phyloP scores from a whole-genome alignment of 2,113 vertebrate species.

The Chloropsis cyanopogon region DNA sequence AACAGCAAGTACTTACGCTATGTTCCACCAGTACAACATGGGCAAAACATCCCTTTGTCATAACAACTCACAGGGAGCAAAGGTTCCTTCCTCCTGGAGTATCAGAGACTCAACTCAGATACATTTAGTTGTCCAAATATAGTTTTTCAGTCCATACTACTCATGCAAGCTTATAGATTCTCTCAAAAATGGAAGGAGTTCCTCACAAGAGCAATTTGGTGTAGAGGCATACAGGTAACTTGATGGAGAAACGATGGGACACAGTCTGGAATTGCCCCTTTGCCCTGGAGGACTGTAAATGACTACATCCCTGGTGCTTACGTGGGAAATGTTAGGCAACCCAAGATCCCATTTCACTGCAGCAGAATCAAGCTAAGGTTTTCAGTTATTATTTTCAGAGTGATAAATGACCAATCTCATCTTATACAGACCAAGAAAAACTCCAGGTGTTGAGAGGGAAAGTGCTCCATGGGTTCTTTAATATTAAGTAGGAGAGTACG shows the following conservation, averaged over 20 bases:
- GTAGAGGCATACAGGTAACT: accelerated
- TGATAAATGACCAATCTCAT: not conserved
- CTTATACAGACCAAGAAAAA: not conserved
- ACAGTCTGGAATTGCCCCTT: not conserved
- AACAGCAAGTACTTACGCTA: not conserved
- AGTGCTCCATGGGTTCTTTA: not conserved
- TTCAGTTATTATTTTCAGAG: not conserved
- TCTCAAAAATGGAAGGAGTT: not conserved
- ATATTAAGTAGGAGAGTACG: not conserved
- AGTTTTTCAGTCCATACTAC: not conserved
- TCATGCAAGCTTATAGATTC: not conserved
- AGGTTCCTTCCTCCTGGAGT: not conserved
- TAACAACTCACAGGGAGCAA: not conserved
- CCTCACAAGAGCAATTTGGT: not conserved
- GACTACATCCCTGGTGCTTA: not conserved
- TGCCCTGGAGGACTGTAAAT: not conserved
- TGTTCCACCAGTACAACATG: not conserved
- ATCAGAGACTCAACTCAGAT: not conserved
- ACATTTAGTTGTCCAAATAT: not conserved
- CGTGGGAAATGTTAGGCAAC: not conserved
- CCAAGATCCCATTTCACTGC: not conserved
- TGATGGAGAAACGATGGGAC: not conserved
- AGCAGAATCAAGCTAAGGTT: not conserved
- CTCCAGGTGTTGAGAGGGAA: not conserved
- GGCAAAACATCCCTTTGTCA: not conserved